Conservation (phyloP, 2,113 vertebrate genomes). For the Arvicanthis niloticus region DNA sequence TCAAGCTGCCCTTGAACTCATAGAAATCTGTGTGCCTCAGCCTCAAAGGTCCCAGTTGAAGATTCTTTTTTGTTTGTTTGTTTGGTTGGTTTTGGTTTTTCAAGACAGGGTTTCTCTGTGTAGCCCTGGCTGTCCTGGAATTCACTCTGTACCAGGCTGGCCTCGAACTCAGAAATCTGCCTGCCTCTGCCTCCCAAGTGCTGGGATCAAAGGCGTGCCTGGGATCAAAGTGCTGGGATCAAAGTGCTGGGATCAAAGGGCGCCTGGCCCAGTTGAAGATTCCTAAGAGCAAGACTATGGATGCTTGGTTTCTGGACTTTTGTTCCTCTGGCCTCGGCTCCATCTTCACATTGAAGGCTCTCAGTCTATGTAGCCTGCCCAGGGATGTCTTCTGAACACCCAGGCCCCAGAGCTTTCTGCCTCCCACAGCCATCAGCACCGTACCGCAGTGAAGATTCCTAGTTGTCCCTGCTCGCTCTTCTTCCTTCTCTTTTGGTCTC, state of each 20-base stretch:
- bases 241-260: too few relatives aligned
- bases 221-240: too few relatives aligned
- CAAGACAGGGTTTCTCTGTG: too few relatives aligned
- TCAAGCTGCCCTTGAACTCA: neutral
- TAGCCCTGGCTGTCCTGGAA: too few relatives aligned
- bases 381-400: neutral
- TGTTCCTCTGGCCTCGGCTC: neutral
- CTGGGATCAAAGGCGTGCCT: too few relatives aligned
- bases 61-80: neutral
- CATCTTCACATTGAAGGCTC: neutral
- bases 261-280: neutral
- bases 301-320: neutral
- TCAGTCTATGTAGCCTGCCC: neutral
- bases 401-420: neutral
- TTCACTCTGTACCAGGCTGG: too few relatives aligned
- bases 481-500: neutral
- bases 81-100: too few relatives aligned
- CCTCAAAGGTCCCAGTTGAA: neutral
- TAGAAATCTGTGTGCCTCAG: neutral
- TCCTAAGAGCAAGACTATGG: neutral
- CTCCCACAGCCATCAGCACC: neutral
- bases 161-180: too few relatives aligned
- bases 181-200: too few relatives aligned
- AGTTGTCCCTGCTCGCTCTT: neutral
- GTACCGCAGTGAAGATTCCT: neutral